Base-by-base conservation (phyloP, 2,888 invertebrate genomes). In the Junonia oenone region DNA sequence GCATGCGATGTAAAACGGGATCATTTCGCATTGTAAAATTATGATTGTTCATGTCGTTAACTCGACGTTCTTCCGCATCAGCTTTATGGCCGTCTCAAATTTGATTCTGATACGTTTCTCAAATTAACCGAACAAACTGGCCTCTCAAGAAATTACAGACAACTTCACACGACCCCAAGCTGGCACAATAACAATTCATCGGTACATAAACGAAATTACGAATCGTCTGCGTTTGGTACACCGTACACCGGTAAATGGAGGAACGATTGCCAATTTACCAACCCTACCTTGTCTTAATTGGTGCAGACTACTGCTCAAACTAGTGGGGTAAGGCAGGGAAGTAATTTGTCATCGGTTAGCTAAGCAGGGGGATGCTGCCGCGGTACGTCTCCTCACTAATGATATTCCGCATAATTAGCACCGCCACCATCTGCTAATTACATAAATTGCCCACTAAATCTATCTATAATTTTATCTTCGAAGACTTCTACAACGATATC, bases 281-380 rank as follows among this genome's bases (percentile, higher is more conserved):
- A 78, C 86, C 87, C 86, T 79, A 84, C 81, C 85, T 80, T 71
- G 75, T 75, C 80, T 82, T 87, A 87, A 90, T 89, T 87, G 85
- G 79, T 79, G 81, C 75, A 84, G 84, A 85, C 83, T 84, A 85
- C 82, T 79, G 80, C 81, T 78, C 62, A 78, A 83, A 85, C 86
- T 87, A 85, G 76, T 76, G 76, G 70, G 74, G 77, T 78, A 75
- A 77, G 78, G 73, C 68, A 76, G 78, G 78, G 81, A 83, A 81
- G 83, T 87, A 89, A 90, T 90, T 89, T 89, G 86, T 88, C 89
- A 90, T 88, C 85, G 83, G 87, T 82, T 85, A 82, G 81, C 83
- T 83, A 82, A 83, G 81, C 78, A 81, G 77, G 75, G 76, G 75
- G 71, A 67, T 73, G 68, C 71, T 76, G 73, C 72, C 43, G 43